phyloP scores from a whole-genome alignment of 2,888 invertebrate species.

The Dolichopus griseipennis region DNA sequence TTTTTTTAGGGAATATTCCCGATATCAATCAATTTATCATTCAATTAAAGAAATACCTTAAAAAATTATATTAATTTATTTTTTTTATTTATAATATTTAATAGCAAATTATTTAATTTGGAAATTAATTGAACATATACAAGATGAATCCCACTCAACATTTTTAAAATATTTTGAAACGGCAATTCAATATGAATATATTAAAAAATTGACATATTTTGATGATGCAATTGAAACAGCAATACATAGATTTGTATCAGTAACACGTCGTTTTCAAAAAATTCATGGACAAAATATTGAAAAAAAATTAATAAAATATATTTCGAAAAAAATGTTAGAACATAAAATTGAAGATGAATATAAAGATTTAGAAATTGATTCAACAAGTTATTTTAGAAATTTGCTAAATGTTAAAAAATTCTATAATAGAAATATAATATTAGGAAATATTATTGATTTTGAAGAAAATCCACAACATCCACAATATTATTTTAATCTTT shows the following conservation, averaged over 20 bases:
- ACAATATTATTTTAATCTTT: slow-evolving; percentile 17
- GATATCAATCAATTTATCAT: too few species aligned
- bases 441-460: neutral
- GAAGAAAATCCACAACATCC: neutral
- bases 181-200: slow-evolving; percentile 7
- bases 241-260: slow-evolving; percentile 14
- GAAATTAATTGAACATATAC: slow-evolving; percentile 1
- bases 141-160: slow-evolving; percentile 25
- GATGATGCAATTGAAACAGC: neutral
- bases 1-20: too few species aligned
- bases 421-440: neutral
- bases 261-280: slow-evolving; percentile 10
- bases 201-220: neutral
- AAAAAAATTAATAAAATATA: slow-evolving; percentile 11
- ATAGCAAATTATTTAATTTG: slow-evolving; percentile 4
- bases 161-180: slow-evolving; percentile 4
- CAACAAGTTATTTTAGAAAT: neutral
- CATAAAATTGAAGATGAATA: slow-evolving; percentile 34
- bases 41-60: too few species aligned
- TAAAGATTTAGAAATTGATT: slow-evolving; percentile 19
- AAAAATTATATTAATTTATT: too few species aligned
- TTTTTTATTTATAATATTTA: too few species aligned
- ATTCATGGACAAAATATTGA: slow-evolving; percentile 14
- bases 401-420: neutral
- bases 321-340: slow-evolving; percentile 14